These are phyloP conservation scores for Tenthredo distinguenda DNA, from an alignment of 2,888 invertebrate species.

Conservation along the genomic window DNA sequence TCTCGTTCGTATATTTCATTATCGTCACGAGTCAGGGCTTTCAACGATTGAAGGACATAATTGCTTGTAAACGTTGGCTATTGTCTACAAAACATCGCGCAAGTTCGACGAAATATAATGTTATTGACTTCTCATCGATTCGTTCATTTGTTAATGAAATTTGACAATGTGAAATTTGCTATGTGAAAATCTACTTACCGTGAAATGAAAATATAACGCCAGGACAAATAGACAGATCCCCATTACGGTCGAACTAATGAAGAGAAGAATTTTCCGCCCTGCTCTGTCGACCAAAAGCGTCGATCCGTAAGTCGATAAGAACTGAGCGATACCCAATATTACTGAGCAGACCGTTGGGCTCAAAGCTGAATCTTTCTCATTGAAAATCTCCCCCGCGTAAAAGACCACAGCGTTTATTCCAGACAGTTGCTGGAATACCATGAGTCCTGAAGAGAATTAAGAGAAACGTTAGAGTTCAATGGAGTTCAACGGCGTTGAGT, in stretches of 20 bases:
- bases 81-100: not conserved
- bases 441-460: slow-evolving; percentile 77
- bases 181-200: slow-evolving; percentile 54
- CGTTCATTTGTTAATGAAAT: not conserved
- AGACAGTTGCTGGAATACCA: slow-evolving; percentile 84
- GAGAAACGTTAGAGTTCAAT: not conserved
- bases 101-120: not conserved
- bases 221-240: slow-evolving; percentile 81
- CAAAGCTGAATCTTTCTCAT: slow-evolving; percentile 76
- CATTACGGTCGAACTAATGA: slow-evolving; percentile 87
- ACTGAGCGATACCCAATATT: slow-evolving; percentile 82
- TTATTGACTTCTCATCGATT: not conserved
- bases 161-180: not conserved
- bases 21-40: slow-evolving; percentile 14
- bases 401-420: slow-evolving; percentile 83
- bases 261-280: slow-evolving; percentile 83
- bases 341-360: slow-evolving; percentile 79
- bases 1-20: slow-evolving; percentile 7
- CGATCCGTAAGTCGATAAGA: slow-evolving; percentile 81
- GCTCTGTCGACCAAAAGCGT: slow-evolving; percentile 82
- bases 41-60: slow-evolving; percentile 1
- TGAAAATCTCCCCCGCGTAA: slow-evolving; percentile 81
- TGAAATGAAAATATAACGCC: slow-evolving; percentile 78
- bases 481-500: not conserved
- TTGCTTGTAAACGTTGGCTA: not conserved